phyloP scores from a whole-genome alignment of 1,140 invertebrate genomes.

The Pseudomyrmex concolor region DNA sequence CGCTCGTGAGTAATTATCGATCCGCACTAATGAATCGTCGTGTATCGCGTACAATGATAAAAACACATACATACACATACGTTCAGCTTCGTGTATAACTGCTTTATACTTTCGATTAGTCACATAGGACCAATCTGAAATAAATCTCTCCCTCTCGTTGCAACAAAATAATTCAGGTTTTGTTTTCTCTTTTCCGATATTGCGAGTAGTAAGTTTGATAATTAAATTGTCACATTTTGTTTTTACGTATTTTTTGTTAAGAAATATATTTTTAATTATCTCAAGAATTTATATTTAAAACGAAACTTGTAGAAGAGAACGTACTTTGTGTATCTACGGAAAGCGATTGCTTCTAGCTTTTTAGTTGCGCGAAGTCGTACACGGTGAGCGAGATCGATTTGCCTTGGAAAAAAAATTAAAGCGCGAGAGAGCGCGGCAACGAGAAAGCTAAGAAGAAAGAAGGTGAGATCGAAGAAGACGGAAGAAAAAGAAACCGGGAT shows the following conservation, averaged over 20 bases:
- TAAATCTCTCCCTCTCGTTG: not conserved
- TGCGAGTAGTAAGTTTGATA: too few relatives aligned
- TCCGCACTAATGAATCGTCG: not conserved
- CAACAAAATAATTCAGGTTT: not conserved
- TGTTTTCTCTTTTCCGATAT: not conserved
- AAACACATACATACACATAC: not conserved
- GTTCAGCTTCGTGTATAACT: too few relatives aligned
- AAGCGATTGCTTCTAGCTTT: not conserved
- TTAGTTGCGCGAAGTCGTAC: conserved; percentile 38
- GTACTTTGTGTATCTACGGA: not conserved
- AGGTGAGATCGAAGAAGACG: not conserved
- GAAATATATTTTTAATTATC: conserved; percentile 6
- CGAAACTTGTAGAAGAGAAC: not conserved
- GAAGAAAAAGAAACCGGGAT: conserved; percentile 58
- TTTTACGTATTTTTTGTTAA: not conserved
- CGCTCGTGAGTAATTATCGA: conserved; percentile 21
- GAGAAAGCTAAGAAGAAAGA: not conserved
- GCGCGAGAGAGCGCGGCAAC: not conserved
- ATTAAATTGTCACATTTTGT: not conserved
- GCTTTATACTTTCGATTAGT: not conserved
- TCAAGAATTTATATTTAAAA: conserved; percentile 10
- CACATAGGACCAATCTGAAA: not conserved
- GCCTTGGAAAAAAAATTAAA: conserved; percentile 10
- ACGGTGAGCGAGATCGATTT: conserved; percentile 60
- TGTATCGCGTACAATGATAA: not conserved